phyloP scores from a whole-genome alignment of 2,113 vertebrate genomes.

The Orcinus orca region DNA sequence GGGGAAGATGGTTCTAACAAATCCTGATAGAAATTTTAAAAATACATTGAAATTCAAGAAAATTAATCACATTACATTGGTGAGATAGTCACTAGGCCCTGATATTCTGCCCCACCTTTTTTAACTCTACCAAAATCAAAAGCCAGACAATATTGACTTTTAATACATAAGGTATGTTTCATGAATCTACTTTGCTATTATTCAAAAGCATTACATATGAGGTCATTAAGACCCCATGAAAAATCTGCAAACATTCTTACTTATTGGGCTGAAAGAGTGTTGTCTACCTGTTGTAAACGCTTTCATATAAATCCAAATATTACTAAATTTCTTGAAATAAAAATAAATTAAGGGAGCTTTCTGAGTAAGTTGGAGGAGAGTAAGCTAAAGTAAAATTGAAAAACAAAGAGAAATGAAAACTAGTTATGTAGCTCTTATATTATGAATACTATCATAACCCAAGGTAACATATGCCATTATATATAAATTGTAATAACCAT shows the following conservation, averaged over 20 bases:
- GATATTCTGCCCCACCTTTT: background rate
- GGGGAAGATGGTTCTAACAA: background rate
- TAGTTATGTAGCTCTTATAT: background rate
- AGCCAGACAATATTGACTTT: background rate
- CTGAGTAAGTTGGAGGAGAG: background rate
- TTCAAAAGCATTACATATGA: background rate
- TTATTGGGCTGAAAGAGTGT: background rate
- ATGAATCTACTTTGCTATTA: background rate
- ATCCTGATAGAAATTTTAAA: slow-evolving; percentile 24
- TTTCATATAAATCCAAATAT: background rate
- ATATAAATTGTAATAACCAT: background rate
- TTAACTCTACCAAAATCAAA: slow-evolving; percentile 2
- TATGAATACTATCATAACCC: background rate
- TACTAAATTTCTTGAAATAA: background rate
- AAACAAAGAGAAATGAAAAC: background rate
- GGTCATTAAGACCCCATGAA: background rate
- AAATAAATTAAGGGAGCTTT: background rate
- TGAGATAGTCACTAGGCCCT: background rate
- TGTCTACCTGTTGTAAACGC: background rate
- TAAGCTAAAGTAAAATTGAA: background rate
- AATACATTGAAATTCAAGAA: background rate
- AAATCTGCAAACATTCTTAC: background rate
- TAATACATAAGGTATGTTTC: background rate
- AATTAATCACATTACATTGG: slow-evolving; percentile 2
- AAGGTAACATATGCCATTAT: background rate